Conservation (phyloP, 35 echinoderm and acorn worm species). For the Ophiothrix spiculata region DNA sequence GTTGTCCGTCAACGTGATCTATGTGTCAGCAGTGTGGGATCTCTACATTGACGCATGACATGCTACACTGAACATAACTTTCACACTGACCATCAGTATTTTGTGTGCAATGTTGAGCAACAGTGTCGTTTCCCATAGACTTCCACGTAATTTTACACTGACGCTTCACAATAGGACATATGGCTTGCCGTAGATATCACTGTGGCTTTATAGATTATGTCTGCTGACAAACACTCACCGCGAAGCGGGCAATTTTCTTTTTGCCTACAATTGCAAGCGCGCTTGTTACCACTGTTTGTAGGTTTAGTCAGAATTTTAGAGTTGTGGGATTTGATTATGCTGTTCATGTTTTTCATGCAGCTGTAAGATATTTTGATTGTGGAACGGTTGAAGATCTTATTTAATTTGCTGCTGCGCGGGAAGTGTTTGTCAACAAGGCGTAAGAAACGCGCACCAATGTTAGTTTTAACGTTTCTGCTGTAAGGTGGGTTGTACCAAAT, state of each 20-base stretch:
- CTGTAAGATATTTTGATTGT: conserved; percentile 44
- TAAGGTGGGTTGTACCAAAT: conserved; percentile 33
- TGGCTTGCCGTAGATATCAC: too few species aligned
- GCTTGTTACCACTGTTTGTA: background rate
- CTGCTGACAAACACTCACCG: background rate
- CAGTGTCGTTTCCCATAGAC: too few species aligned
- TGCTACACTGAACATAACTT: too few species aligned
- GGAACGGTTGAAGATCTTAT: conserved; percentile 49
- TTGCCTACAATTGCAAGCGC: conserved; percentile 36
- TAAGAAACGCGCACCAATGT: conserved; percentile 32
- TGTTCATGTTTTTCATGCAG: conserved; percentile 40
- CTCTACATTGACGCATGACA: too few species aligned
- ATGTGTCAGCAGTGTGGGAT: too few species aligned
- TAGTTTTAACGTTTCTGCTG: conserved; percentile 43
- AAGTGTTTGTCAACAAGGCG: conserved; percentile 35
- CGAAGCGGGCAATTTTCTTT: conserved; percentile 1
- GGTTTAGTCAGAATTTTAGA: background rate
- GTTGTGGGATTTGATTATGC: conserved; percentile 43
- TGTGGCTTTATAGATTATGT: conserved; percentile 17
- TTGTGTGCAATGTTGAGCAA: too few species aligned
- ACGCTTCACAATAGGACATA: too few species aligned
- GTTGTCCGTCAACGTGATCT: too few species aligned
- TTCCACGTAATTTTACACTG: too few species aligned
- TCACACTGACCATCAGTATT: too few species aligned
- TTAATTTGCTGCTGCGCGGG: conserved; percentile 22